phyloP scores from a whole-genome alignment of 53 echinoderm and acorn worm genomes.

The Paelopatides confundens region DNA sequence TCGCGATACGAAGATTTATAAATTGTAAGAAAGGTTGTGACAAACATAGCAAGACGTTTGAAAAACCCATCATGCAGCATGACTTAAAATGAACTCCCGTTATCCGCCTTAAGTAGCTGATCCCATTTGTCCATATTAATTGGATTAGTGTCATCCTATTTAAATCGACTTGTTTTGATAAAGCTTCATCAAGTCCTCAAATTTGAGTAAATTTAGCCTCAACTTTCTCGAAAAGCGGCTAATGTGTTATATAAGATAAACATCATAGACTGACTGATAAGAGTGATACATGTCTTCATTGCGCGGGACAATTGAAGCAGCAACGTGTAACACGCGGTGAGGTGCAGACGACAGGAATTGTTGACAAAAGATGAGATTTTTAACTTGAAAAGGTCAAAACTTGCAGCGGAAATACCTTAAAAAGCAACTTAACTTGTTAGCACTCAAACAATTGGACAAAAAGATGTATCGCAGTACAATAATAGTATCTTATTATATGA shows the following conservation, averaged over 20 bases:
- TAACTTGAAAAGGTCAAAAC: slow-evolving; percentile 16
- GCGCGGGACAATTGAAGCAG: background rate
- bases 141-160: slow-evolving; percentile 30
- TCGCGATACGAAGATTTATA: background rate
- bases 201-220: slow-evolving; percentile 45
- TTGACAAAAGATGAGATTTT: slow-evolving; percentile 6
- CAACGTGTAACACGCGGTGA: background rate
- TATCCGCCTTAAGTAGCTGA: background rate
- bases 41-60: background rate
- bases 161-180: slow-evolving; percentile 41
- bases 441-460: background rate
- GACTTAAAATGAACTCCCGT: slow-evolving; percentile 16
- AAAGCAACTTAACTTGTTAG: slow-evolving; percentile 6
- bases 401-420: background rate
- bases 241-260: slow-evolving; percentile 45
- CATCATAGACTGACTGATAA: background rate
- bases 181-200: slow-evolving; percentile 20
- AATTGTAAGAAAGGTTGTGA: background rate
- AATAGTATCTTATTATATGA: no score
- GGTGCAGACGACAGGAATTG: background rate
- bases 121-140: slow-evolving; percentile 38
- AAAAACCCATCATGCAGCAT: background rate
- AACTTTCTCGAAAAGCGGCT: slow-evolving; percentile 36
- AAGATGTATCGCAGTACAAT: background rate
- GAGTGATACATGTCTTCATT: background rate